Evolutionary conservation across 2,888 invertebrate genomes (phyloP).

Genomic region (Ectobius pallidus): DNA sequence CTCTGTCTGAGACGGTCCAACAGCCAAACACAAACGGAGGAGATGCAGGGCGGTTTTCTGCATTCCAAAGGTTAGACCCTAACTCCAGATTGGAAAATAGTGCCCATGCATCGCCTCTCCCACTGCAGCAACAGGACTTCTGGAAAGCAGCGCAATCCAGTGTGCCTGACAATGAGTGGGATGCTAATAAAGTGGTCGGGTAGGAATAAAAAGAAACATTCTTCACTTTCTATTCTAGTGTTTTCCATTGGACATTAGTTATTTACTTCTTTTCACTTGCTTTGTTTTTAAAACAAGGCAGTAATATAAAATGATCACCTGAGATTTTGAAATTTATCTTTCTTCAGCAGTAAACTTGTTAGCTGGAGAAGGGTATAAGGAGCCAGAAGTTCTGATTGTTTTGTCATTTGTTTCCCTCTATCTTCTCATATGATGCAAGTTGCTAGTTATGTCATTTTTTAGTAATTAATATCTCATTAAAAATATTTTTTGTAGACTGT

Average conservation of each 20-base stretch:
- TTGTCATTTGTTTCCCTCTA: too few species aligned
- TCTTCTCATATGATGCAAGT: too few species aligned
- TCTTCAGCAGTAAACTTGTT: too few species aligned
- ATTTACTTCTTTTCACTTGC: too few species aligned
- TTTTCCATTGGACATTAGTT: conserved; percentile 25
- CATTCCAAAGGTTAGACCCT: conserved; percentile 24
- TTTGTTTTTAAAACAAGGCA: too few species aligned
- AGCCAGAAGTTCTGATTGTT: too few species aligned
- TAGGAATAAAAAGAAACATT: conserved; percentile 38
- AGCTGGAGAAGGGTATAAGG: too few species aligned
- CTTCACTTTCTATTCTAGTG: neutral
- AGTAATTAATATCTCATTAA: too few species aligned
- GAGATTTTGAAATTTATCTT: too few species aligned
- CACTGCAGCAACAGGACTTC: conserved; percentile 31
- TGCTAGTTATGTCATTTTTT: too few species aligned
- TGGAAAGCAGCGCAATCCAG: conserved; percentile 34
- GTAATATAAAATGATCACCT: too few species aligned
- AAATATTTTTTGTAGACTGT: too few species aligned
- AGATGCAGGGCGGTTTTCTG: conserved; percentile 9
- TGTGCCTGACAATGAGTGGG: conserved; percentile 43
- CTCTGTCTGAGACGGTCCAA: conserved; percentile 39
- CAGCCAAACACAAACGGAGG: conserved; percentile 31
- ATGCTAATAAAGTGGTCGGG: conserved; percentile 45
- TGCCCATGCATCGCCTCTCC: conserved; percentile 22
- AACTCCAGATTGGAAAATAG: conserved; percentile 1